phyloP scores from a whole-genome alignment of 2,797 vertebrate species.

The Periophthalmus magnuspinnatus region DNA sequence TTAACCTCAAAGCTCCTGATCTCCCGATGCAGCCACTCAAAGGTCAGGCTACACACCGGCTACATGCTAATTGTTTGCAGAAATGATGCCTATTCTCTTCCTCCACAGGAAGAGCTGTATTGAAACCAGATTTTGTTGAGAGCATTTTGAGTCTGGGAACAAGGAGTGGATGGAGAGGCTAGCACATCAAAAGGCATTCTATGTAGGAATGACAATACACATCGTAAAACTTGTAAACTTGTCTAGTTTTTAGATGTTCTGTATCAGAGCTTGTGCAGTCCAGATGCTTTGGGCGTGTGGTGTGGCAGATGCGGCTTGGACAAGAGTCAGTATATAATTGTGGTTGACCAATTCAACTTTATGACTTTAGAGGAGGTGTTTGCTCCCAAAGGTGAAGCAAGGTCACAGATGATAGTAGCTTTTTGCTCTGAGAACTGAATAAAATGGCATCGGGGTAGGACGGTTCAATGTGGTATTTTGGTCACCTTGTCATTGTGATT shows the following conservation, averaged over 20 bases:
- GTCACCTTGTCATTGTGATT: too few relatives aligned
- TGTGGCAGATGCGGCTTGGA: background rate
- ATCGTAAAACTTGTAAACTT: background rate
- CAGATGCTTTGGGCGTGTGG: background rate
- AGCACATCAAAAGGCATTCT: slow-evolving; percentile 1
- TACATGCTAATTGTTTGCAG: slow-evolving; percentile 81
- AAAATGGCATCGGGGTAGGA: too few relatives aligned
- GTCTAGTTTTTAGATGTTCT: background rate
- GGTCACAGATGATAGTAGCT: background rate
- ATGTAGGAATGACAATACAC: background rate
- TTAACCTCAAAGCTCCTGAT: slow-evolving; percentile 35
- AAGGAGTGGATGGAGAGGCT: slow-evolving; percentile 21
- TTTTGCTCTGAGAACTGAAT: background rate
- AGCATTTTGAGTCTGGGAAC: slow-evolving; percentile 39
- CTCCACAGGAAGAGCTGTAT: slow-evolving; percentile 81
- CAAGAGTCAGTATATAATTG: background rate
- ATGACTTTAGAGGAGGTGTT: background rate
- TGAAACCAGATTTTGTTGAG: slow-evolving; percentile 83
- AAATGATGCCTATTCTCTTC: slow-evolving; percentile 83
- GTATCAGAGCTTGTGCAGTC: background rate
- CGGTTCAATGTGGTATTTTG: too few relatives aligned
- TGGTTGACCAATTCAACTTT: background rate
- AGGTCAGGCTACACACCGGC: slow-evolving; percentile 57
- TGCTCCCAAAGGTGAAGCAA: background rate
- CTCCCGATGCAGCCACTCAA: slow-evolving; percentile 33